Evolutionary conservation across 1,140 invertebrate genomes (phyloP), one percentile per base, ranked within the genome.

Genomic region (Euwallacea fornicatus): DNA sequence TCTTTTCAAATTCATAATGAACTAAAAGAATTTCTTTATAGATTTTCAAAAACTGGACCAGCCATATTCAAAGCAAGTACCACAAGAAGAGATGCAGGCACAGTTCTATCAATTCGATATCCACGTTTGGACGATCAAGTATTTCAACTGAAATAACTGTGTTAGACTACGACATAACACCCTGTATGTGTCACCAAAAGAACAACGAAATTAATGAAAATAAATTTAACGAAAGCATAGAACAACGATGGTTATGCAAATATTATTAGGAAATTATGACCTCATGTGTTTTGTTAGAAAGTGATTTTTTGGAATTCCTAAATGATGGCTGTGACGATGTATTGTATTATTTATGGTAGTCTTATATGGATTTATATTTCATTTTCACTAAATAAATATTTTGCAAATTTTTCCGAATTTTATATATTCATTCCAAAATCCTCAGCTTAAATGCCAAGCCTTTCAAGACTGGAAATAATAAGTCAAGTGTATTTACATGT

Each of bases 111-210:
- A 63, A 73, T 47, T 76, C 74, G 7, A 46, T 77, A n/a, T 74
- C 76, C 3, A 74, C 73, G 8, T 74, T 69, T 47, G 76, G 72
- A 21, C 62, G 76, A 15, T 72, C 74, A 3, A 78, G 77, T 65
- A 59, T 77, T 11, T 76, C 74, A 2, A 78, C 77, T 6, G 74
- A 77, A 74, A 69, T 77, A 16, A 78, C 74, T 9, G 53, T 76
- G 7, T 62, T 78, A 15, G 77, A 78, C 13, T 76, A 73, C 53
- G 72, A 73, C 10, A 41, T 65, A 16, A 44, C 68, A 16, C 58
- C 67, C 21, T 73, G 65, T 59, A 60, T 59, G 33, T 75, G 69
- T 21, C 70, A 73, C 47, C 66, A 60, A 54, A 75, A 69, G 16
- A 69, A 64, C 44, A 62, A 64, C 16, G 77, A 77, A 73, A 70